A percentile compares a stretch with the other conserved stretches of the same genome.
Conservation (phyloP, 1,140 invertebrate species). For the Heliothis virescens region DNA sequence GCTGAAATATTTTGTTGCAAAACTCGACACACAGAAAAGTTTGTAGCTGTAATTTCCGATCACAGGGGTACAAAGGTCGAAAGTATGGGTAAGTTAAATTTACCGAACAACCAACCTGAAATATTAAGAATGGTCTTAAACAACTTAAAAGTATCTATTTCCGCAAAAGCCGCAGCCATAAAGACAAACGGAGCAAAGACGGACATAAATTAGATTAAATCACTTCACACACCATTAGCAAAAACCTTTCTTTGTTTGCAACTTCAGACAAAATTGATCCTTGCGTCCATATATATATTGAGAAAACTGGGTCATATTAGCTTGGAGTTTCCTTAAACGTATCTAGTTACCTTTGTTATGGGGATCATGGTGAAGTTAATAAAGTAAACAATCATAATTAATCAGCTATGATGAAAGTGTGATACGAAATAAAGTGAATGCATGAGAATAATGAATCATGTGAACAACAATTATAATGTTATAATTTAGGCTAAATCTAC, state of each 20-base stretch:
- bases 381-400: conserved; percentile 55
- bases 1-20: too few species aligned
- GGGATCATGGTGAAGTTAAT: conserved; percentile 50
- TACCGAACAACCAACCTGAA: conserved; percentile 25
- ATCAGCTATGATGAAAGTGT: conserved; percentile 60
- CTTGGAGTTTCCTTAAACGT: conserved; percentile 30
- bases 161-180: conserved; percentile 46
- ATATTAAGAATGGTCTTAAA: conserved; percentile 39
- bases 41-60: neutral
- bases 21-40: conserved; percentile 2
- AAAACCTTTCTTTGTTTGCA: conserved; percentile 46
- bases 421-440: conserved; percentile 52
- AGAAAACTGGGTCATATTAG: conserved; percentile 21
- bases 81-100: conserved; percentile 30
- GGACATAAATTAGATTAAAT: conserved; percentile 53
- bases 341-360: conserved; percentile 58
- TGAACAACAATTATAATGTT: neutral
- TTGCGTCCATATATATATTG: conserved; percentile 11
- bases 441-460: neutral
- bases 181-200: conserved; percentile 51
- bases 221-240: conserved; percentile 54
- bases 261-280: conserved; percentile 38
- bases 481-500: neutral
- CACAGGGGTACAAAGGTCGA: neutral
- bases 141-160: conserved; percentile 50